phyloP scores from a whole-genome alignment of 2,113 vertebrate species.

The Ptychochromis oligacanthus region DNA sequence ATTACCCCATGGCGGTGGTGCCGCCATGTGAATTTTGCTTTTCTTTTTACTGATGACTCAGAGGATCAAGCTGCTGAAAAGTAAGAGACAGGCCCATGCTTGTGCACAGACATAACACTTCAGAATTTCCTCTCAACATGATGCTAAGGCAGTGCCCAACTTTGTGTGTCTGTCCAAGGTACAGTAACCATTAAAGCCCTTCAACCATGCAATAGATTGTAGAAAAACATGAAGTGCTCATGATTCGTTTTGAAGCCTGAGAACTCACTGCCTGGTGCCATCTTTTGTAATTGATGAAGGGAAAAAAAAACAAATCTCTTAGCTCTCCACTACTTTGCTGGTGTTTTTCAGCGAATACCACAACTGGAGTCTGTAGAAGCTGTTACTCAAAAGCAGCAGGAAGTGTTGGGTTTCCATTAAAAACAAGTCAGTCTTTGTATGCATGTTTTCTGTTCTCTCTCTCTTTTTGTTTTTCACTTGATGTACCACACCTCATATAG shows the following conservation, averaged over 20 bases:
- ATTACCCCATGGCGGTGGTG: constrained; percentile 49
- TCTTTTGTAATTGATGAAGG: constrained; percentile 27
- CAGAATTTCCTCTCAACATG: constrained; percentile 24
- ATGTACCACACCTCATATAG: neutral
- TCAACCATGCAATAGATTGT: neutral
- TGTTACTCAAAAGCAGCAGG: constrained; percentile 29
- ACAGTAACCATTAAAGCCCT: neutral
- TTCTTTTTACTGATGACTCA: constrained; percentile 54
- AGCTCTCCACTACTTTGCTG: constrained; percentile 7
- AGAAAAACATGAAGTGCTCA: neutral
- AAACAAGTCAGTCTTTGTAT: neutral
- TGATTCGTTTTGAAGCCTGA: constrained; percentile 13
- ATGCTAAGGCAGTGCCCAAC: constrained; percentile 10
- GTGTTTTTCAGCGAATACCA: neutral
- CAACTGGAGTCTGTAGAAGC: constrained; percentile 3
- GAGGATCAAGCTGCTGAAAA: constrained; percentile 8
- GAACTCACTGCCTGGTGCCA: neutral
- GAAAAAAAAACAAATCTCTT: constrained; percentile 30
- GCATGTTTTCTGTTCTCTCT: neutral
- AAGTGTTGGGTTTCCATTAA: constrained; percentile 18
- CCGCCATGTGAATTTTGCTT: constrained; percentile 35
- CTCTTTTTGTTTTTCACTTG: neutral
- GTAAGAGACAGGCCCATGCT: constrained; percentile 14
- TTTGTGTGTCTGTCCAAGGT: neutral
- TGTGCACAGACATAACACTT: constrained; percentile 5